These are phyloP conservation scores for Mermis nigrescens DNA, from an alignment of 2,888 invertebrate species.

Conservation along the genomic window DNA sequence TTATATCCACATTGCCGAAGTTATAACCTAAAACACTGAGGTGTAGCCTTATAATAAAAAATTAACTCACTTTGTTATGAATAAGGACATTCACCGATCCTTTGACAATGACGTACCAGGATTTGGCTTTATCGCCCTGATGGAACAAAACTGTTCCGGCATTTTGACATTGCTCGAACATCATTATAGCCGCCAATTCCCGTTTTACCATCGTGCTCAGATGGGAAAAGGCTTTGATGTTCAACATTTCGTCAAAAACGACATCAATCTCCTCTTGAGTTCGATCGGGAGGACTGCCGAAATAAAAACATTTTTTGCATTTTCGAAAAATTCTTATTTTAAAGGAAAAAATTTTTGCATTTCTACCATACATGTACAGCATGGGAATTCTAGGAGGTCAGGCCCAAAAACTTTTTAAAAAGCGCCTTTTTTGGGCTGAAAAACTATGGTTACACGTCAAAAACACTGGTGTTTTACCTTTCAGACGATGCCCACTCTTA, in stretches of 20 bases:
- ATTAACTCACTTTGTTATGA: conserved; percentile 46
- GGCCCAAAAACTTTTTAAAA: too few species aligned
- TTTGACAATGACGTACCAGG: conserved; percentile 62
- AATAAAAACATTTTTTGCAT: too few species aligned
- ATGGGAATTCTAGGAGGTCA: too few species aligned
- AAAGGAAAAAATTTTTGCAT: too few species aligned
- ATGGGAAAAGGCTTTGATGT: conserved; percentile 59
- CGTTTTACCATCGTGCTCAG: conserved; percentile 59
- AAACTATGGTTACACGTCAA: too few species aligned
- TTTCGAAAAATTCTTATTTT: neutral
- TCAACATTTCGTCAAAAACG: conserved; percentile 60
- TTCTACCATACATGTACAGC: too few species aligned
- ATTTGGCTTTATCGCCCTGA: conserved; percentile 59
- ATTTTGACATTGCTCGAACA: conserved; percentile 57
- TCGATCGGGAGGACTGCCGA: conserved; percentile 50
- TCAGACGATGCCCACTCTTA: too few species aligned
- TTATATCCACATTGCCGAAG: too few species aligned
- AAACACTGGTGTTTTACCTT: too few species aligned
- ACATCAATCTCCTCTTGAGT: conserved; percentile 57
- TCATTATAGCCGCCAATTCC: conserved; percentile 55
- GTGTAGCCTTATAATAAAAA: too few species aligned
- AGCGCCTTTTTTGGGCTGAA: too few species aligned
- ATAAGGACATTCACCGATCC: conserved; percentile 67
- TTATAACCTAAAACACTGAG: too few species aligned
- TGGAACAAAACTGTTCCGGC: conserved; percentile 46